These are phyloP conservation scores for Drosophila pallidifrons DNA, from an alignment of 1,140 invertebrate species.

Conservation along the genomic window DNA sequence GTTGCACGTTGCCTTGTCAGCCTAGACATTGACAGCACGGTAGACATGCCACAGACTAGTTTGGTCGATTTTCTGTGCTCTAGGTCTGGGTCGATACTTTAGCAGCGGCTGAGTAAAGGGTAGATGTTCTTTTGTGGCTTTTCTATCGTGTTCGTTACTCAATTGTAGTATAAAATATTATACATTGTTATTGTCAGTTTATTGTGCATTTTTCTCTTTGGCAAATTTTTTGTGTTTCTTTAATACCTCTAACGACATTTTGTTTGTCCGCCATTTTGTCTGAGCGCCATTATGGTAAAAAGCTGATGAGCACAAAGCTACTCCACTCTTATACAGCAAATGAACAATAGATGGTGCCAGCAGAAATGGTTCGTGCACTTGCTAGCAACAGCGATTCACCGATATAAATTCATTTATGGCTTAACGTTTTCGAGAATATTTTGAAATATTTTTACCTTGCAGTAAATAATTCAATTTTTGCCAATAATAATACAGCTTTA, in stretches of 20 bases:
- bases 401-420: neutral
- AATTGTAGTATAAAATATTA: too few relatives aligned
- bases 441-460: neutral
- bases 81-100: conserved; percentile 62
- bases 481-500: neutral
- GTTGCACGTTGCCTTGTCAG: conserved; percentile 53
- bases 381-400: neutral
- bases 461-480: neutral
- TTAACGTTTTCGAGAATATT: neutral
- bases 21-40: neutral
- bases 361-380: neutral
- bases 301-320: neutral
- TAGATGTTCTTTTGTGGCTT: neutral
- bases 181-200: too few relatives aligned
- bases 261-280: neutral
- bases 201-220: neutral
- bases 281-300: neutral
- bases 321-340: neutral
- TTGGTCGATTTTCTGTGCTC: conserved; percentile 67
- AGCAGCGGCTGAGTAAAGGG: neutral
- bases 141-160: too few relatives aligned
- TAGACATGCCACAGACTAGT: conserved; percentile 41
- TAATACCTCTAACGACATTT: neutral
- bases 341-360: conserved; percentile 15
- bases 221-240: too few relatives aligned